Evolutionary conservation across 2,113 vertebrate genomes (phyloP).

Genomic region (Lamprologus callipterus): DNA sequence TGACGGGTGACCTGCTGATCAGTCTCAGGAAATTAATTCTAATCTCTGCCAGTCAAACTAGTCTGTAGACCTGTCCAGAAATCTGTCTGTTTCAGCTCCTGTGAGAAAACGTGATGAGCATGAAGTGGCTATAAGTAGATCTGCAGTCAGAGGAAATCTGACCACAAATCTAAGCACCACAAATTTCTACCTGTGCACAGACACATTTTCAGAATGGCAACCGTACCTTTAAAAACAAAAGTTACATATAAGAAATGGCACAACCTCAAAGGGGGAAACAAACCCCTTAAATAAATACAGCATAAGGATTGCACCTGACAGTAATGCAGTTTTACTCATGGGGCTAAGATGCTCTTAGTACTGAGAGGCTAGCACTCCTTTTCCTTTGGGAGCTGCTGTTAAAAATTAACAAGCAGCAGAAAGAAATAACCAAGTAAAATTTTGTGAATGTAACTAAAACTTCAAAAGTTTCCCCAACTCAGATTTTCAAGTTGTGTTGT

Average conservation of each 20-base stretch:
- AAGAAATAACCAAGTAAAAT: slow-evolving; percentile 13
- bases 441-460: neutral
- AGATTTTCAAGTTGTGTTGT: neutral
- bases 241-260: neutral
- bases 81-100: neutral
- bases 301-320: slow-evolving; percentile 26
- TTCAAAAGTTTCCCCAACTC: neutral
- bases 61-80: neutral
- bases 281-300: neutral
- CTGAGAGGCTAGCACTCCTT: slow-evolving; percentile 15
- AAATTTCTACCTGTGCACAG: neutral
- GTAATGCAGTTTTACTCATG: slow-evolving; percentile 34
- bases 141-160: neutral
- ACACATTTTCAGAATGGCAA: neutral
- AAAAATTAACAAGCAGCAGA: slow-evolving; percentile 34
- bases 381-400: slow-evolving; percentile 24
- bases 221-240: neutral
- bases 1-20: neutral
- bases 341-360: slow-evolving; percentile 39
- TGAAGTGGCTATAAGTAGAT: neutral
- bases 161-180: neutral
- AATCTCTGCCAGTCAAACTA: neutral
- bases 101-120: neutral
- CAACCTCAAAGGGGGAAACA: neutral
- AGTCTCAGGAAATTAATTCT: neutral